These are phyloP conservation scores for Sphaeramia orbicularis DNA, from an alignment of 2,797 vertebrate species.

Conservation along the genomic window DNA sequence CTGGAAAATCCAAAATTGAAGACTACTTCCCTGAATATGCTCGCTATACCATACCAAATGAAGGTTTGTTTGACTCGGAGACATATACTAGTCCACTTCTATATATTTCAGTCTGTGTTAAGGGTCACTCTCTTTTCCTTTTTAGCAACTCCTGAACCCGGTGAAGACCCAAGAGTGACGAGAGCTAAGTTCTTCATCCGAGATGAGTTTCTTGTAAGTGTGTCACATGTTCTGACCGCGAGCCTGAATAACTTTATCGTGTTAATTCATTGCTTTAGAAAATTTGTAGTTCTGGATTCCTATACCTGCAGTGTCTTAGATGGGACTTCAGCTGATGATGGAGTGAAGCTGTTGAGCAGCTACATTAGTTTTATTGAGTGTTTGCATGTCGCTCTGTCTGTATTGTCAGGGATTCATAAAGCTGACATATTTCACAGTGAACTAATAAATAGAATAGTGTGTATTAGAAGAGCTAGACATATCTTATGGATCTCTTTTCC, in stretches of 20 bases:
- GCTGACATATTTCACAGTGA: too few relatives aligned
- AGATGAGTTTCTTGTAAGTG: conserved; percentile 96
- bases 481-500: too few relatives aligned
- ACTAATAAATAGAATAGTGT: too few relatives aligned
- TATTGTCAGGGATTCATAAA: too few relatives aligned
- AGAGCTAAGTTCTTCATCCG: conserved; percentile 99
- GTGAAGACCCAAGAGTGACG: conserved; percentile 98
- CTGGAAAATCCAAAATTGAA: conserved; percentile 99
- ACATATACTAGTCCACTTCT: too few relatives aligned
- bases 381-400: too few relatives aligned
- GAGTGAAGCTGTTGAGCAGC: too few relatives aligned
- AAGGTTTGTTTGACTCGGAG: conserved; percentile 85
- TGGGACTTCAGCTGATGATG: not conserved
- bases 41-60: conserved; percentile 97
- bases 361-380: too few relatives aligned
- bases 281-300: not conserved
- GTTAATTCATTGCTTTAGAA: conserved; percentile 17
- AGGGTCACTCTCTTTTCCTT: conserved; percentile 4
- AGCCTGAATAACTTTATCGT: not conserved
- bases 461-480: too few relatives aligned
- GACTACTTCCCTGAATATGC: conserved; percentile 98
- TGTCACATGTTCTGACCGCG: not conserved
- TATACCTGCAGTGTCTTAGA: not conserved
- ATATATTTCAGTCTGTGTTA: not conserved
- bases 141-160: conserved; percentile 94